A percentile compares a stretch with the other conserved stretches of the same genome.
Conservation (phyloP, 2,888 invertebrate genomes). For the Agonum fuliginosum region DNA sequence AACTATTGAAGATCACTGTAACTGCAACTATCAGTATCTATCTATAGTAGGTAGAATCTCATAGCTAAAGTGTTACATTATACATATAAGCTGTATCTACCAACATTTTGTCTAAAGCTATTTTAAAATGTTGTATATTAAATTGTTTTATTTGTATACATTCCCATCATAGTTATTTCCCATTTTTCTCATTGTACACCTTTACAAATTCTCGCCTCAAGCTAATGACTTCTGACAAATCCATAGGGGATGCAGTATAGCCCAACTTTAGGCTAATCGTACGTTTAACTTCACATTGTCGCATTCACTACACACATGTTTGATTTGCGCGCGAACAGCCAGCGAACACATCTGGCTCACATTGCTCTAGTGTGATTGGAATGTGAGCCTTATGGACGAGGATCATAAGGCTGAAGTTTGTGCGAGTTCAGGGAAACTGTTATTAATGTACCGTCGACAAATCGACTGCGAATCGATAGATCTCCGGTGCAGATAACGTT, state of each 20-base stretch:
- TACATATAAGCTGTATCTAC: no score
- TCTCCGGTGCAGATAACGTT: slow-evolving; percentile 69
- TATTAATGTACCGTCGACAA: slow-evolving; percentile 65
- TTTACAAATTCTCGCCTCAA: slow-evolving; percentile 2
- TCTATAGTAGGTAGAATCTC: no score
- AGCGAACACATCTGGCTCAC: slow-evolving; percentile 28
- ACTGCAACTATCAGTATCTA: no score
- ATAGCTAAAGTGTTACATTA: no score
- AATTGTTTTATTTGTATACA: no score
- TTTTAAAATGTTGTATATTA: no score
- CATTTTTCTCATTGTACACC: background rate
- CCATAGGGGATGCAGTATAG: slow-evolving; percentile 12
- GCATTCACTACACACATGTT: slow-evolving; percentile 42
- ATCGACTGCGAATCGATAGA: slow-evolving; percentile 70
- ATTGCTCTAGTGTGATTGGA: background rate
- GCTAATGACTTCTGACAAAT: slow-evolving; percentile 31
- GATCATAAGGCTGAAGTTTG: background rate
- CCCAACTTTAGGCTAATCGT: slow-evolving; percentile 30
- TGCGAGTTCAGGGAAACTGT: slow-evolving; percentile 4
- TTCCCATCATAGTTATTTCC: background rate
- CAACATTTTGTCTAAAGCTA: no score
- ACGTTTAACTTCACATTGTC: slow-evolving; percentile 52
- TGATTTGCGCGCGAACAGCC: slow-evolving; percentile 11
- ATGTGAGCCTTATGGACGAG: background rate
- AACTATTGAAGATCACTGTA: no score